Conservation (phyloP, 2,113 vertebrate species). For the Isurus oxyrinchus region DNA sequence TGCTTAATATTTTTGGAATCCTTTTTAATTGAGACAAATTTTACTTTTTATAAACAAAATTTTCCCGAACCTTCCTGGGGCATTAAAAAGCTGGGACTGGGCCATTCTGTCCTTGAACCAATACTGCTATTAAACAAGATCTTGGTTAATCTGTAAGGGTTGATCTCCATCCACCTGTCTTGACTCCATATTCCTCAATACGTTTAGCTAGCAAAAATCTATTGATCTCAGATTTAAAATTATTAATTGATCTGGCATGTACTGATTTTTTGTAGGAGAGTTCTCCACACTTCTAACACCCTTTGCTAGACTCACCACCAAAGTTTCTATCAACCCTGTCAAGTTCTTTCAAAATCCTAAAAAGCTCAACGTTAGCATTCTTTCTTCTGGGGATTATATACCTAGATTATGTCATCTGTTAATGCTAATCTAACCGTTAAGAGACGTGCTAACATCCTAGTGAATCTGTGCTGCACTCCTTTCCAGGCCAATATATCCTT, state of each 20-base stretch:
- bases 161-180: background rate
- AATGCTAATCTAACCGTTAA: background rate
- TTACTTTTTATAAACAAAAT: background rate
- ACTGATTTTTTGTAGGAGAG: background rate
- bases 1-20: background rate
- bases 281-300: background rate
- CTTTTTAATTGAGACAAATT: background rate
- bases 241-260: background rate
- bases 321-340: background rate
- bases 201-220: background rate
- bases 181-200: background rate
- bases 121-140: background rate
- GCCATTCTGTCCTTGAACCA: background rate
- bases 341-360: background rate
- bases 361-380: background rate
- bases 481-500: background rate
- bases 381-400: background rate
- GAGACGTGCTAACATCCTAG: background rate
- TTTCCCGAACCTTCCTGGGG: background rate
- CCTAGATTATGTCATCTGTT: background rate
- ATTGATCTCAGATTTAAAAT: background rate
- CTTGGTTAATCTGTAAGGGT: background rate
- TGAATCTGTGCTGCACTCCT: background rate
- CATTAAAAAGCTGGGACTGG: background rate
- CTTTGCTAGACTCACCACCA: background rate